phyloP scores from a whole-genome alignment of 2,888 invertebrate species.

The Eristalinus sepulchralis region DNA sequence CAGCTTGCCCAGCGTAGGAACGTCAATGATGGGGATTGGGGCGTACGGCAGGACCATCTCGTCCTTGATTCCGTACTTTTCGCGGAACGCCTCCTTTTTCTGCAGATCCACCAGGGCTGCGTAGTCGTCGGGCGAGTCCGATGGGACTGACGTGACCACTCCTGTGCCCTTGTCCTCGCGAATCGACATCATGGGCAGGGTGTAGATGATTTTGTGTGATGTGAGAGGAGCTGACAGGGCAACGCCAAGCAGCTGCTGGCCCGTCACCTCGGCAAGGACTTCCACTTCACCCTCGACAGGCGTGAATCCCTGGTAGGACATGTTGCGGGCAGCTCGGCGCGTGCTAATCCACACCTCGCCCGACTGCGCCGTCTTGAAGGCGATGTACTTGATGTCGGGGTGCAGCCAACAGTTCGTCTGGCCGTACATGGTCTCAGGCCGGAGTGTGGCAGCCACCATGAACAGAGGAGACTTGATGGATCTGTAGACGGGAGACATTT shows the following conservation, averaged over 20 bases:
- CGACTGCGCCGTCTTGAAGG: slow-evolving; percentile 86
- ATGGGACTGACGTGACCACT: slow-evolving; percentile 98
- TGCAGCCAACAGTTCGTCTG: slow-evolving; percentile 99
- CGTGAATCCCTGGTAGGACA: slow-evolving; percentile 97
- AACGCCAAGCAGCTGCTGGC: slow-evolving; percentile 91
- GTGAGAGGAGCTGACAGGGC: slow-evolving; percentile 93
- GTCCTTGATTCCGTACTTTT: slow-evolving; percentile 91
- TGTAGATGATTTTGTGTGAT: slow-evolving; percentile 91
- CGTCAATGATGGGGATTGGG: slow-evolving; percentile 93
- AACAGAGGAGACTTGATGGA: slow-evolving; percentile 76
- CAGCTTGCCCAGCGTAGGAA: slow-evolving; percentile 93
- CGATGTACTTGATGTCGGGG: slow-evolving; percentile 96
- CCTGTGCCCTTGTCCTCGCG: slow-evolving; percentile 99
- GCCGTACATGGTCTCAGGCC: slow-evolving; percentile 99
- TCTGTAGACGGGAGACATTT: slow-evolving; percentile 65
- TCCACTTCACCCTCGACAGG: slow-evolving; percentile 89
- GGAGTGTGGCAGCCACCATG: slow-evolving; percentile 97
- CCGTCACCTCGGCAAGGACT: slow-evolving; percentile 86
- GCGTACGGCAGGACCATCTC: slow-evolving; percentile 85
- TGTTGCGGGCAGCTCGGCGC: slow-evolving; percentile 93
- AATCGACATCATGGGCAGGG: slow-evolving; percentile 98
- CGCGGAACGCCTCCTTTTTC: slow-evolving; percentile 95
- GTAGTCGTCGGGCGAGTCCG: slow-evolving; percentile 99
- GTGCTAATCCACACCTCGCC: slow-evolving; percentile 94
- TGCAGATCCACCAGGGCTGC: slow-evolving; percentile 97